Evolutionary conservation across 2,888 invertebrate species (phyloP).

Genomic region (Lasioglossum villosulum): DNA sequence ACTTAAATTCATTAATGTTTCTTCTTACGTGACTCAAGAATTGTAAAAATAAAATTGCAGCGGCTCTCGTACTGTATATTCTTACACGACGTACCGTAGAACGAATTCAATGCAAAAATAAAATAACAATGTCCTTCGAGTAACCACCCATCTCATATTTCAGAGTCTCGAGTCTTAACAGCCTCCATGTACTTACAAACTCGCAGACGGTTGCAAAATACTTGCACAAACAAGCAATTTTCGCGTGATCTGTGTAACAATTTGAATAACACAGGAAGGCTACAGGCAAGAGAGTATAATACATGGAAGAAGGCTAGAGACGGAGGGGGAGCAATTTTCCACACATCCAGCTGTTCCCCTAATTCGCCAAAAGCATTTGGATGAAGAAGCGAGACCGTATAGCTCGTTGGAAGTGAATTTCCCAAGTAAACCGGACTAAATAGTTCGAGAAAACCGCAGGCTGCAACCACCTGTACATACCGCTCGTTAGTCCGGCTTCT

Average conservation of each 20-base stretch:
- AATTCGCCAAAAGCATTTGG: background rate
- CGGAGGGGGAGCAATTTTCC: background rate
- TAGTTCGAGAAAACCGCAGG: background rate
- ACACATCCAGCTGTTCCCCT: background rate
- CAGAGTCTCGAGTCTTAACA: background rate
- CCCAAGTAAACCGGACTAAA: background rate
- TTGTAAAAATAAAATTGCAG: too few relatives aligned
- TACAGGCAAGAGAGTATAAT: too few relatives aligned
- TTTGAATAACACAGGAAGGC: background rate
- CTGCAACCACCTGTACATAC: conserved; percentile 3
- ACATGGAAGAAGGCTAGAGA: background rate
- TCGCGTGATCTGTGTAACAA: too few relatives aligned
- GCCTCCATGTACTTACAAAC: too few relatives aligned
- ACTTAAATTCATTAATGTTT: too few relatives aligned
- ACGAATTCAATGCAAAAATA: too few relatives aligned
- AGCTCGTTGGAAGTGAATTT: background rate
- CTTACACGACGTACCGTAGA: too few relatives aligned
- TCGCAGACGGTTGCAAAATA: background rate
- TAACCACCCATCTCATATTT: background rate
- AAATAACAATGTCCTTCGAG: background rate
- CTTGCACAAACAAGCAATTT: too few relatives aligned
- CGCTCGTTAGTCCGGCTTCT: conserved; percentile 6
- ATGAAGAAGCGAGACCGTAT: background rate
- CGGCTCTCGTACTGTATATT: too few relatives aligned
- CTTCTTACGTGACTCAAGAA: too few relatives aligned